Base-by-base conservation (phyloP, 1,140 invertebrate genomes). In the Temnothorax longispinosus region DNA sequence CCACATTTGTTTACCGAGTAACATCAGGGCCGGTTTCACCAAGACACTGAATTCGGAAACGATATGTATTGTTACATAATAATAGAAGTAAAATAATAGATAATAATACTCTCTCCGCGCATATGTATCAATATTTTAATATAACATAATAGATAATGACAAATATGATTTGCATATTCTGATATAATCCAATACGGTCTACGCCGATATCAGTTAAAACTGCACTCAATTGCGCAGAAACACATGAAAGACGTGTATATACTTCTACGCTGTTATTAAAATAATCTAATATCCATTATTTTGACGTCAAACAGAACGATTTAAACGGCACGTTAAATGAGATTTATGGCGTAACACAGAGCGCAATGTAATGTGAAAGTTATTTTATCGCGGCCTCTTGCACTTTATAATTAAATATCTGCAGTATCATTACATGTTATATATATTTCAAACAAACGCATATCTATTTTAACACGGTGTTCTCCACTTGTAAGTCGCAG, bases 1-100 rank as follows among this genome's bases (percentile, higher is more conserved):
- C 64, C 78, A 58, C 52, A 71, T 81, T 81, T 81, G 78, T 81
- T 81, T 81, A 81, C 15, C 15, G 52, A 81, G 21, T 50, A 21
- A 21, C 64, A 21, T 21, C 21, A 81, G 52, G 65, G 64, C 27
- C 64, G 78, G 35, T n/a, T 38, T 50, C 56, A 81, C 18, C 35
- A 56, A 81, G 15, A 8, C 7, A 6, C n/a, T 47, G n/a, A 11
- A 54, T 58, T 41, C 15, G 7, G n/a, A 27, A 27, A 54, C 32
- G 2, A 54, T 35, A 35, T 69, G n/a, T 7, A 18, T 71, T n/a
- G n/a, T 54, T 72, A 11, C 47, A 18, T 38, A 35, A 54, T 32
- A 32, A 69, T 52, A 32, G 8, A 52, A 71, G 3, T 52, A 35
- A 71, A 71, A 71, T 71, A n/a, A n/a, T n/a, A n/a, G n/a, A n/a